Evolutionary conservation across 2,888 invertebrate species (phyloP), one percentile per base, ranked within the genome.

Genomic region (Apotomis capreana): DNA sequence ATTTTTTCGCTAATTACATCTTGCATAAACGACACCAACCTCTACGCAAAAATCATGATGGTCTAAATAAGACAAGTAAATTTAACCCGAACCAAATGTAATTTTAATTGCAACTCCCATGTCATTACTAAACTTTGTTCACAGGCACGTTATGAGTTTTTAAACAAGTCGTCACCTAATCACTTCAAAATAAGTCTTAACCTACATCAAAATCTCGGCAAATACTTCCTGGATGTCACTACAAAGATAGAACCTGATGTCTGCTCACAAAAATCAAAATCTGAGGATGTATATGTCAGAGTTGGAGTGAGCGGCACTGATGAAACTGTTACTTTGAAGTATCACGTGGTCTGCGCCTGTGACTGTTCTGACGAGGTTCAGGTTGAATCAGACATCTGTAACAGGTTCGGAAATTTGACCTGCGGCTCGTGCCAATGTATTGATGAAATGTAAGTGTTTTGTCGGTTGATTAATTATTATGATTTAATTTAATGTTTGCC

Each of bases 361-460:
- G 74, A 72, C 0, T 92, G 92, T 78, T 87, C 83, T 49, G 75
- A 76, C 1, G 73, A 74, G 0, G 79, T 87, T 69, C 87, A 89
- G 61, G 76, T 68, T 1, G 86, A 89, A 40, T 94, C 95, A 0
- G 54, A 76, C 0, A 77, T 81, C 8, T 95, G 95, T 79, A 83
- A 80, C 44, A 73, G 76, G 0, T 84, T 88, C 69, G 96, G 96
- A 0, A 93, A 94, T 49, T 92, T 89, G 51, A 87, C 94, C 54
- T 95, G 95, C 80, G 96, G 96, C 0, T 88, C 94, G 9, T 96
- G 96, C 84, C 84, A 86, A 0, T 96, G 96, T 77, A 76, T 88
- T 5, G 74, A 80, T 3, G 93, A 88, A 72, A 88, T 90, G 87
- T 93, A 85, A 83, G 85, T 76, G 26, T 60, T 40, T 15, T 61